Percentiles rank a stretch among this genome's conserved stretches.
These are phyloP conservation scores for Triplophysa dalaica DNA, from an alignment of 2,113 vertebrate species.

Conservation along the genomic window DNA sequence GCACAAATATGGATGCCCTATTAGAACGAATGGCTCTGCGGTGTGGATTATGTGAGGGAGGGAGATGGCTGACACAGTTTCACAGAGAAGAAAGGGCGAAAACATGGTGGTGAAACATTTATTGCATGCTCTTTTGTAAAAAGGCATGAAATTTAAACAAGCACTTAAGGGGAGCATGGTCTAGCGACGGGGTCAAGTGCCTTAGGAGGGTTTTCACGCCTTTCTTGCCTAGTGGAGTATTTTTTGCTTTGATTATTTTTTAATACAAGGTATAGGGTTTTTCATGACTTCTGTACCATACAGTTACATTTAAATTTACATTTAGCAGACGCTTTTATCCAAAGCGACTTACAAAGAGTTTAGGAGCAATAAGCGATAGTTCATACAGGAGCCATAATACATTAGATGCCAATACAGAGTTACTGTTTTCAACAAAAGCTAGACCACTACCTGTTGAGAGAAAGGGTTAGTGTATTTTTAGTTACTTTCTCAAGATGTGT, in stretches of 20 bases:
- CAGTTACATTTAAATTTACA: too few species aligned
- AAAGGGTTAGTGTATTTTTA: too few species aligned
- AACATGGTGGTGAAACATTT: background rate
- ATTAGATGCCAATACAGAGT: too few species aligned
- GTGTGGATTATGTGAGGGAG: constrained; percentile 16
- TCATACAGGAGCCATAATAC: too few species aligned
- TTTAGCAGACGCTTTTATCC: too few species aligned
- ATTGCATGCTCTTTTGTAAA: background rate
- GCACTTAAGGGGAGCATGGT: constrained; percentile 2
- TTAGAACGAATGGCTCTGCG: constrained; percentile 19
- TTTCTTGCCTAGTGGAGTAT: background rate
- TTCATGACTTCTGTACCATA: background rate
- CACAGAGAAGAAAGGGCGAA: constrained; percentile 29
- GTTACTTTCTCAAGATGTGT: background rate
- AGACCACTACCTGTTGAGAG: too few species aligned
- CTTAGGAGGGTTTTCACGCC: background rate
- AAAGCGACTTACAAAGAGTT: too few species aligned
- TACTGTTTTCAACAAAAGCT: too few species aligned
- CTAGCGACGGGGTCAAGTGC: background rate
- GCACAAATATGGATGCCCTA: constrained; percentile 28
- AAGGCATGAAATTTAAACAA: background rate
- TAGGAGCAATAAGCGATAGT: too few species aligned
- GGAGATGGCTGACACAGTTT: constrained; percentile 27
- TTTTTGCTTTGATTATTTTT: background rate
- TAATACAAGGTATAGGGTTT: background rate